Evolutionary conservation across 2,797 vertebrate species (phyloP), one percentile per base, ranked within the genome.

Genomic region (Melopsittacus undulatus): DNA sequence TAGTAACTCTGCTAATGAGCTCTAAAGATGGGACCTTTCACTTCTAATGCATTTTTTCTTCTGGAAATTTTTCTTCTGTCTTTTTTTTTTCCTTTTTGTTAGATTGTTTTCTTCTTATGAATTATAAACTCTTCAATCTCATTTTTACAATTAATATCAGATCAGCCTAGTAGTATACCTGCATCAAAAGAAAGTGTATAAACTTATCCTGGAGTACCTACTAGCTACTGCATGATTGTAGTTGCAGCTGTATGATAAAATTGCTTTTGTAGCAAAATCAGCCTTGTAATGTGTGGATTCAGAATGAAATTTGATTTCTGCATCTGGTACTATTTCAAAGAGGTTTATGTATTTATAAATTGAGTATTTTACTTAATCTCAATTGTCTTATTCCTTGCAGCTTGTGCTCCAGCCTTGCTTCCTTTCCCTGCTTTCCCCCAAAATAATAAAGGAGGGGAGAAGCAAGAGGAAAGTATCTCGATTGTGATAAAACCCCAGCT

Each of bases 371-470:
- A 52, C 23, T 54, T 13, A 38, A 61, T 64, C 9, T 77, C 32
- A 27, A 5, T 20, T 75, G 26, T 14, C 19, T 42, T 48, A 22
- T 90, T 78, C 26, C 24, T 69, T 45, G 43, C 43, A 45, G 19
- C 43, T 45, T 10, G 10, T 66, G 24, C 51, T 77, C 26, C 36
- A 46, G 45, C 40, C 80, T 81, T 80, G 13, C 27, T 83, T 49
- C 27, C 2, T 26, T 15, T 13, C 17, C 5, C 34, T 26, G 9
- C 16, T 9, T 13, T 6, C 7, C 3, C 19, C 1, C 5, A 13
- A 40, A 51, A 27, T n/a, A 4, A 11, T 26, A 14, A 43, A 5
- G 1, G 27, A 4, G 30, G 12, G 3, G 17, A 10, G 20, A 84
- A 79, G 23, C 32, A 61, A 48, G n/a, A 29, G 32, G 11, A 80